Conservation (phyloP, 2,797 vertebrate genomes). For the Propithecus deckenii region DNA sequence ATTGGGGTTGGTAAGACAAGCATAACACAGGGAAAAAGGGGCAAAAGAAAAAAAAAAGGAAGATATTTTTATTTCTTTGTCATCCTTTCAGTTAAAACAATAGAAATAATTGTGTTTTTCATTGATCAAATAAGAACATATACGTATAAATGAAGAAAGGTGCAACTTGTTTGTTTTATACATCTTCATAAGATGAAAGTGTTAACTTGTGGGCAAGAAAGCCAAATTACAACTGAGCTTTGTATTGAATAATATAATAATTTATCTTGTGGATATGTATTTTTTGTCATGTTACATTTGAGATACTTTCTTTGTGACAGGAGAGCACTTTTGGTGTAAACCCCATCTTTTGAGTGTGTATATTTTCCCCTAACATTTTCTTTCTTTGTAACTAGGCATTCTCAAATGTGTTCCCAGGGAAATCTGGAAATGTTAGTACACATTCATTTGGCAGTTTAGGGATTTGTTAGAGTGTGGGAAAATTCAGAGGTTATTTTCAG, state of each 20-base stretch:
- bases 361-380: slow-evolving; percentile 60
- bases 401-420: slow-evolving; percentile 60
- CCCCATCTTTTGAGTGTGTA: not conserved
- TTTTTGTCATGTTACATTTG: not conserved
- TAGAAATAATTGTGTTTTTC: slow-evolving; percentile 28
- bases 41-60: not conserved
- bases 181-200: slow-evolving; percentile 37
- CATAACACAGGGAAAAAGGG: not conserved
- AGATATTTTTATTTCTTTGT: slow-evolving; percentile 23
- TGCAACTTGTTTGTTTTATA: not conserved
- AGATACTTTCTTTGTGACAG: not conserved
- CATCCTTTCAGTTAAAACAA: slow-evolving; percentile 32
- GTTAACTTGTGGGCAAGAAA: not conserved
- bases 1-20: not conserved
- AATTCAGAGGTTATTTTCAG: slow-evolving; percentile 74
- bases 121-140: not conserved
- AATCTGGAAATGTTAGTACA: slow-evolving; percentile 67
- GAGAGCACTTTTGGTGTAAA: not conserved
- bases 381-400: slow-evolving; percentile 61
- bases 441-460: slow-evolving; percentile 67
- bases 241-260: not conserved
- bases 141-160: not conserved
- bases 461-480: slow-evolving; percentile 76
- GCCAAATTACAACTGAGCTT: not conserved
- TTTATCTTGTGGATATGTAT: not conserved